A percentile compares a stretch with the other conserved stretches of the same genome.
Conservation (phyloP, 2,797 vertebrate species). For the Eleutherodactylus coqui region DNA sequence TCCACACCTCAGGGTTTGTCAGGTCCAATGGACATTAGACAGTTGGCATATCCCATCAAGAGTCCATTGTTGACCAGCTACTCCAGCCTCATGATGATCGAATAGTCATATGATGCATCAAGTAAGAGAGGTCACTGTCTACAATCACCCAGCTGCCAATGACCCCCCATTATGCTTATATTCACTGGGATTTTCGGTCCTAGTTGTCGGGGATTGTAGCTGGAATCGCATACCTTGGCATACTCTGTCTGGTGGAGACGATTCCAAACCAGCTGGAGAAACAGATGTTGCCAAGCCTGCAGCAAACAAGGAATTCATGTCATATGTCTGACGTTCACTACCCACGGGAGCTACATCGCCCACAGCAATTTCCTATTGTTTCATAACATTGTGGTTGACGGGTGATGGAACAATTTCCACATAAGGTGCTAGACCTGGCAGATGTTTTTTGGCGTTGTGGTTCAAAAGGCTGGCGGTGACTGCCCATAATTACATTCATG, state of each 20-base stretch:
- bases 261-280: neutral
- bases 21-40: too few species aligned
- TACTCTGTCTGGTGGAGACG: neutral
- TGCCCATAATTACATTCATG: neutral
- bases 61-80: too few species aligned
- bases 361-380: slow-evolving; percentile 19
- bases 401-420: slow-evolving; percentile 23
- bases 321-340: neutral
- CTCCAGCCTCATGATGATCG: too few species aligned
- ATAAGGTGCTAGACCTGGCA: neutral
- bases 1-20: too few species aligned
- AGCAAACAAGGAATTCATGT: neutral
- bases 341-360: neutral
- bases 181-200: neutral
- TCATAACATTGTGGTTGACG: neutral
- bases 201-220: neutral
- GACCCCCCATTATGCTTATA: too few species aligned
- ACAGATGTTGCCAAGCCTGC: neutral
- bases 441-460: neutral
- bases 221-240: neutral
- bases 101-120: too few species aligned
- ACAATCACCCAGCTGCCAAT: too few species aligned
- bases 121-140: too few species aligned
- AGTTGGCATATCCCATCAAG: too few species aligned
- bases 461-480: neutral